Percentiles rank a stretch among this genome's conserved stretches.
phyloP scores from a whole-genome alignment of 2,113 vertebrate genomes.

The Ciconia stormi region DNA sequence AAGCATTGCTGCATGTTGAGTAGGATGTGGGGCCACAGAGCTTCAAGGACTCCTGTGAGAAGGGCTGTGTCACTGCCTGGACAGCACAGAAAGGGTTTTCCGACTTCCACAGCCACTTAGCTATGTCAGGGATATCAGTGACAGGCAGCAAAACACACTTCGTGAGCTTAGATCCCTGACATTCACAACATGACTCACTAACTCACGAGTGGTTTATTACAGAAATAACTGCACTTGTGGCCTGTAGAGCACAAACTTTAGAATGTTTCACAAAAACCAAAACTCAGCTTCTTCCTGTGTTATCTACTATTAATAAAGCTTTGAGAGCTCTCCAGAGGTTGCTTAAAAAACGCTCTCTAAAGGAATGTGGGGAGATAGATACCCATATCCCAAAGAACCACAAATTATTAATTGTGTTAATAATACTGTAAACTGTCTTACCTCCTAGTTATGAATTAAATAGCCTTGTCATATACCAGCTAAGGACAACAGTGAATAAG shows the following conservation, averaged over 20 bases:
- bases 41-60: accelerated
- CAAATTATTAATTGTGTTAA: not conserved
- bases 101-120: not conserved
- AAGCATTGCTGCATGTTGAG: not conserved
- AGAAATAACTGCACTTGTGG: not conserved
- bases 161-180: not conserved
- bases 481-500: not conserved
- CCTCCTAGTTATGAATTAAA: not conserved
- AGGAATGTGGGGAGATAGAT: not conserved
- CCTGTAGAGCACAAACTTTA: not conserved
- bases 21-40: not conserved
- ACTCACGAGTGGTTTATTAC: not conserved
- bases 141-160: not conserved
- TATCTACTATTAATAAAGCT: not conserved
- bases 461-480: not conserved
- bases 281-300: not conserved
- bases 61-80: not conserved
- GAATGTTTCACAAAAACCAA: not conserved
- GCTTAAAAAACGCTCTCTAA: not conserved
- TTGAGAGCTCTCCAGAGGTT: not conserved
- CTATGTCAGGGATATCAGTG: not conserved
- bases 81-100: not conserved
- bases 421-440: not conserved
- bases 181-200: not conserved
- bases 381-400: not conserved